Evolutionary conservation across 2,797 vertebrate genomes (phyloP), one percentile per base, ranked within the genome.

Genomic region (Alcedo quadribrachys): DNA sequence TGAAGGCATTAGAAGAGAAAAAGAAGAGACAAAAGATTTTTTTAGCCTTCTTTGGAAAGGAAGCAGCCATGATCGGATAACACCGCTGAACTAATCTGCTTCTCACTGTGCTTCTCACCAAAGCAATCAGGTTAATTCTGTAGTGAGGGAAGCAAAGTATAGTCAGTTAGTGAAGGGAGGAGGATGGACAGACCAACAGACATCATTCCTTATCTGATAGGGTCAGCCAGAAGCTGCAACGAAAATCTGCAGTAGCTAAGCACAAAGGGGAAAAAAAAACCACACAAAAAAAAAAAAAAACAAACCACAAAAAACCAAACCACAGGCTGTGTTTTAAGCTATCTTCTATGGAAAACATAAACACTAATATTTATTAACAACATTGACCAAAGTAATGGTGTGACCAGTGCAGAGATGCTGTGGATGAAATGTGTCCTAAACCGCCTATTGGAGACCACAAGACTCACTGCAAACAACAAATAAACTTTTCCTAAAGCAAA

Each of bases 81-180:
- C 0, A 0, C 2, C 87, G 57, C 61, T 9, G 4, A 58, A 48
- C 24, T 51, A 62, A 83, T 73, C 84, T 81, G 60, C 57, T 93
- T 87, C 66, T 93, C 69, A 30, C 76, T 30, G 66, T 54, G 57
- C 65, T 89, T 74, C 32, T 65, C 55, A 43, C 0, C 3, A 70
- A 37, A 80, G 28, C 66, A 75, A 17, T 18, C 50, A 70, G 50
- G 32, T 74, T 93, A 90, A 92, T 87, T 90, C 73, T 65, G 40
- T 9, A 75, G 53, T 1, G 24, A 74, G 61, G 50, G 69, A 61
- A 90, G 85, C 24, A n/a, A 79, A 71, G 25, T n/a, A 25, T 33
- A n/a, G 12, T 33, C 40, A 66, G 18, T 37, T 45, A 55, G 30
- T 11, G 60, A 82, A 65, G 7, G 13, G 11, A 77, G 18, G 19